These are phyloP conservation scores for Limnothrissa miodon DNA, from an alignment of 2,113 vertebrate genomes.

Conservation along the genomic window DNA sequence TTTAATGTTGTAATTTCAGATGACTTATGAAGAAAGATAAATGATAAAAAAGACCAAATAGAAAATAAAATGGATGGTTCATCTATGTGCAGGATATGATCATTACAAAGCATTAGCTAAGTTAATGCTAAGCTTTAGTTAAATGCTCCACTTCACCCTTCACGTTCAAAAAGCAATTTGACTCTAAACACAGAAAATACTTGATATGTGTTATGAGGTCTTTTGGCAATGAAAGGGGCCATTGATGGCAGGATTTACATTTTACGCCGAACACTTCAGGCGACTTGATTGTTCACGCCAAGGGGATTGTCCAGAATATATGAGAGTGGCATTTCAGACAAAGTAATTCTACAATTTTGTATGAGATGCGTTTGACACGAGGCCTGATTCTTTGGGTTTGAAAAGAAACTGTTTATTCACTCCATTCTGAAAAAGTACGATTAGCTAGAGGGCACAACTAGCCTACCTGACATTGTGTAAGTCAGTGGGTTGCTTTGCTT, in stretches of 20 bases:
- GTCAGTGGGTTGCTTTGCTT: slow-evolving; percentile 55
- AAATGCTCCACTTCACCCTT: not conserved
- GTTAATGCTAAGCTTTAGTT: not conserved
- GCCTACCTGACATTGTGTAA: slow-evolving; percentile 61
- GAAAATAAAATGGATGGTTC: not conserved
- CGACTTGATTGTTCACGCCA: not conserved
- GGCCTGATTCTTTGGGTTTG: slow-evolving; percentile 41
- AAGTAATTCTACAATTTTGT: slow-evolving; percentile 38
- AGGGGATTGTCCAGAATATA: slow-evolving; percentile 33
- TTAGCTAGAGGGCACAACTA: slow-evolving; percentile 51
- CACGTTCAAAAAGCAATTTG: not conserved
- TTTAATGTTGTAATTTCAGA: not conserved
- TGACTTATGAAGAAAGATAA: not conserved
- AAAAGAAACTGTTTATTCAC: slow-evolving; percentile 51
- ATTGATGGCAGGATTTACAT: slow-evolving; percentile 8
- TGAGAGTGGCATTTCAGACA: slow-evolving; percentile 14
- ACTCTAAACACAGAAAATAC: not conserved
- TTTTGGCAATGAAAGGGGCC: not conserved
- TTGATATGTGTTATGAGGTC: not conserved
- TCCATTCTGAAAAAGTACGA: not conserved
- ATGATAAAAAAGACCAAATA: not conserved
- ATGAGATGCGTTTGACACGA: slow-evolving; percentile 41
- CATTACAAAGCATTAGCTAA: not conserved
- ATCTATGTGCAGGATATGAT: not conserved
- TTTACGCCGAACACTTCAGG: not conserved